phyloP scores from a whole-genome alignment of 2,113 vertebrate species.

The Eurypyga helias region DNA sequence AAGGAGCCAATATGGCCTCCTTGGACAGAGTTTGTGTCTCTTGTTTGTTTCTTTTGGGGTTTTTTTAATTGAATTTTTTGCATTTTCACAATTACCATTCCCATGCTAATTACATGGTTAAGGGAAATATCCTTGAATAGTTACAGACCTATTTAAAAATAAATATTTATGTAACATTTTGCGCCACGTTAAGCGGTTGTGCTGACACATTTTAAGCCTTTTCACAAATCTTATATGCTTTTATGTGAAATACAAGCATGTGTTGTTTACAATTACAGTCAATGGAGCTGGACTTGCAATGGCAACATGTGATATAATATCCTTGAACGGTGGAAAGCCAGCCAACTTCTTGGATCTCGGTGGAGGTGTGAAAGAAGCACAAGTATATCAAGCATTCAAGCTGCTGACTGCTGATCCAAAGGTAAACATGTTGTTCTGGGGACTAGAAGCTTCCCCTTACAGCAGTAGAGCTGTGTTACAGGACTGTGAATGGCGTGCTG shows the following conservation, averaged over 20 bases:
- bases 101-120: not conserved
- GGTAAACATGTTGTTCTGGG: constrained; percentile 76
- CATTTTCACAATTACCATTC: not conserved
- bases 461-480: not conserved
- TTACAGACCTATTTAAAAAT: not conserved
- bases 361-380: constrained; percentile 95
- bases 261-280: constrained; percentile 78
- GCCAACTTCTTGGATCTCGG: constrained; percentile 98
- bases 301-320: constrained; percentile 98
- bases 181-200: not conserved
- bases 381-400: constrained; percentile 97
- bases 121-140: not conserved
- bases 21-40: not conserved
- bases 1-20: not conserved
- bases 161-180: not conserved
- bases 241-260: not conserved
- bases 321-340: constrained; percentile 93
- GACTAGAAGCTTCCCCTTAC: not conserved
- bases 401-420: constrained; percentile 94
- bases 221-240: not conserved
- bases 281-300: constrained; percentile 97
- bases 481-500: not conserved
- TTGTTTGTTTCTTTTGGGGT: not conserved
- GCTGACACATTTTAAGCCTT: not conserved
- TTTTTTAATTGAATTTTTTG: not conserved